Percentiles rank a stretch among this genome's conserved stretches.
These are phyloP conservation scores for Dicrostonyx torquatus DNA, from an alignment of 2,797 vertebrate genomes.

Conservation along the genomic window DNA sequence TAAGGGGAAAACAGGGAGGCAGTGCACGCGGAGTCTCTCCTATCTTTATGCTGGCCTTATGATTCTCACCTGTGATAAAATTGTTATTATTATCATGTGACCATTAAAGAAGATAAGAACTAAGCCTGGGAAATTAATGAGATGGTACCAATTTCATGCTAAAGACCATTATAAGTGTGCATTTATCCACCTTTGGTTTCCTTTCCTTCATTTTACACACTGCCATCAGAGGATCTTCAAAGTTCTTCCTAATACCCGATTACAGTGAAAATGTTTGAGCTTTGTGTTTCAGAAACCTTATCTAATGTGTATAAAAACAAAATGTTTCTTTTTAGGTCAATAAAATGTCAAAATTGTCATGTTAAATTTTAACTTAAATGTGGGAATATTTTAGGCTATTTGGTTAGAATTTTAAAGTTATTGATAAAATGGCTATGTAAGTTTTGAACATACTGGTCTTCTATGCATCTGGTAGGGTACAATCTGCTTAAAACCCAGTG, in stretches of 20 bases:
- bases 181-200: background rate
- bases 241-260: background rate
- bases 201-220: background rate
- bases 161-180: background rate
- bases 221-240: background rate
- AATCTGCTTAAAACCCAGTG: background rate
- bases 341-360: background rate
- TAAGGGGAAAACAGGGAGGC: background rate
- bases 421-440: background rate
- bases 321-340: background rate
- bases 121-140: background rate
- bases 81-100: background rate
- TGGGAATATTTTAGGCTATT: conserved; percentile 6
- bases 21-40: background rate
- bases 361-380: background rate
- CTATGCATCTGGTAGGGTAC: background rate
- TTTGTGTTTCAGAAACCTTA: conserved; percentile 39
- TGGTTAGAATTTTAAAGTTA: background rate
- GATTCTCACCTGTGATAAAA: background rate
- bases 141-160: background rate
- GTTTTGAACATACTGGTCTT: background rate
- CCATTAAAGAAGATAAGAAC: background rate
- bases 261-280: background rate
- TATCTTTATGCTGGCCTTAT: background rate
- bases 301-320: background rate